Evolutionary conservation across 2,888 invertebrate genomes (phyloP).

Genomic region (Nezara viridula): DNA sequence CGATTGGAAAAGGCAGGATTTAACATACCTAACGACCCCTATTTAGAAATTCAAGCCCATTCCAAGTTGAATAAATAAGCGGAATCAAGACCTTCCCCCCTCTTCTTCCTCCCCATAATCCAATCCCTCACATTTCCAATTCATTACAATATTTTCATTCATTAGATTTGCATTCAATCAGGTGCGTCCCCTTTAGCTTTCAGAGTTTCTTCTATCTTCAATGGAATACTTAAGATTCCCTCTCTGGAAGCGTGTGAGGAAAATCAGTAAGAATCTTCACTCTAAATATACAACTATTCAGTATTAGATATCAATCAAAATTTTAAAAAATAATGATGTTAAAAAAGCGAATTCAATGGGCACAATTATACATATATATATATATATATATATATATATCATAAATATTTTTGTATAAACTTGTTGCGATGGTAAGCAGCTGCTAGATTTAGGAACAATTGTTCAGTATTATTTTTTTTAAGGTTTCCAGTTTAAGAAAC

Average conservation of each 20-base stretch:
- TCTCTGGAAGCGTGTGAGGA: neutral
- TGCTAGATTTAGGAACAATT: too few species aligned
- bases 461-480: too few species aligned
- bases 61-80: slow-evolving; percentile 57
- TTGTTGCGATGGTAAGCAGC: too few species aligned
- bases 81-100: slow-evolving; percentile 51
- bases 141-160: slow-evolving; percentile 59
- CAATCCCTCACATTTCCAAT: slow-evolving; percentile 58
- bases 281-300: too few species aligned
- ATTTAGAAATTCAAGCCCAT: slow-evolving; percentile 57
- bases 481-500: too few species aligned
- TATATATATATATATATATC: too few species aligned
- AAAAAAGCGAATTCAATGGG: too few species aligned
- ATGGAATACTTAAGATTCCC: slow-evolving; percentile 33
- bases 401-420: too few species aligned
- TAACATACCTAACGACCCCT: slow-evolving; percentile 58
- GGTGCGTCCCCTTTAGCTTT: slow-evolving; percentile 38
- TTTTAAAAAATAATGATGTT: too few species aligned
- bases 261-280: neutral
- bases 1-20: slow-evolving; percentile 48
- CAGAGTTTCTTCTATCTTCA: neutral
- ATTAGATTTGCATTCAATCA: slow-evolving; percentile 58
- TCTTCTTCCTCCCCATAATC: slow-evolving; percentile 42
- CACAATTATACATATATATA: too few species aligned
- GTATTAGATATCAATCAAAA: too few species aligned